Evolutionary conservation across 2,888 invertebrate species (phyloP).

Genomic region (Sphecodes monilicornis): DNA sequence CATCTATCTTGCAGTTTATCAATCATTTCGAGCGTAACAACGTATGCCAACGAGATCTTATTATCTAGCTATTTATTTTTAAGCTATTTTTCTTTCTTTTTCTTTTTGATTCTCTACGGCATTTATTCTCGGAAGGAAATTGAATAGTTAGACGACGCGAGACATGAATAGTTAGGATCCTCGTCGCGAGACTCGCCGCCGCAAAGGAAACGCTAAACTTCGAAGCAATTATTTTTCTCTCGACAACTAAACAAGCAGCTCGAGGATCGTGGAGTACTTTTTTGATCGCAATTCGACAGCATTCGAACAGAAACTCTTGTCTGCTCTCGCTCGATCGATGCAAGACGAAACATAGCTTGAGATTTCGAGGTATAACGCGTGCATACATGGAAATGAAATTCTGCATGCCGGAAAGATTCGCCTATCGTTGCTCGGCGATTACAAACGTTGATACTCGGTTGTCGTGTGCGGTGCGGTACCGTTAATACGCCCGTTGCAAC

Average conservation of each 20-base stretch:
- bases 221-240: constrained; percentile 20
- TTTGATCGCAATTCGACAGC: neutral
- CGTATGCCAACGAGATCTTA: constrained; percentile 45
- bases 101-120: constrained; percentile 45
- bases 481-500: neutral
- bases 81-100: constrained; percentile 48
- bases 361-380: neutral
- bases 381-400: neutral
- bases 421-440: neutral
- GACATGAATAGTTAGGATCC: neutral
- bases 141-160: constrained; percentile 21
- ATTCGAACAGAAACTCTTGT: too few species aligned
- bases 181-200: constrained; percentile 15
- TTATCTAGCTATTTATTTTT: constrained; percentile 42
- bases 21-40: constrained; percentile 1
- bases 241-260: constrained; percentile 15
- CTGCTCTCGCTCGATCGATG: constrained; percentile 1
- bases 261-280: neutral
- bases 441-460: neutral
- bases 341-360: neutral
- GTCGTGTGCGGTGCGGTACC: neutral
- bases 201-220: constrained; percentile 35
- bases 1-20: too few species aligned
- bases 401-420: neutral
- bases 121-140: constrained; percentile 28